Base-by-base conservation (phyloP, 2,797 vertebrate species). In the Cottoperca gobio region DNA sequence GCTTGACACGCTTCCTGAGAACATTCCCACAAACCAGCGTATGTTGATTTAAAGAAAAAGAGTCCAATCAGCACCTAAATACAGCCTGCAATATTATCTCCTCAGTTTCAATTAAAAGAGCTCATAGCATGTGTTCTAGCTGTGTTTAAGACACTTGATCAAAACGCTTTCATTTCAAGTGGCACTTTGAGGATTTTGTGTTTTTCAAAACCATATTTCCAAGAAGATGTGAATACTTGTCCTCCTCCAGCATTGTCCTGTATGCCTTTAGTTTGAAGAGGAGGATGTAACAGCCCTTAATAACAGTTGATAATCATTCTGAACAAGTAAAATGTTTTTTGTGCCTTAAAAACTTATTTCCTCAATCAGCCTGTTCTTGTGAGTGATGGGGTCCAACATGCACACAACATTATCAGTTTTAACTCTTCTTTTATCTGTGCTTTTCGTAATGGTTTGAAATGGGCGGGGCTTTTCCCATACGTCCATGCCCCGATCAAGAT, bases 121-220 rank as follows among this genome's bases (percentile, higher is more conserved):
- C 0, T 33, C 46, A 33, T 8, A 8, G 31, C 31, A 33, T n/a
- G n/a, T n/a, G n/a, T n/a, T n/a, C 63, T 8, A 6, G 42, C 7
- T 2, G 35, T 52, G 66, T 16, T 1, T n/a, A 60, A 52, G 31
- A 76, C 70, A 58, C 77, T 73, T 7, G 2, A 75, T 49, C 33
- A 33, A 43, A 8, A 64, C 12, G 48, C 43, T 52, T 75, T 62
- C 19, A 62, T 43, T 59, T 42, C n/a, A 76, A 66, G 77, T 37
- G 33, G 26, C 74, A 67, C 74, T 69, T 46, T 52, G 37, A 45
- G 73, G 17, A 17, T 81, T 78, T 71, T 79, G 53, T 39, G 37
- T 60, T 57, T 63, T 65, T 62, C 6, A 43, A 58, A 68, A 26
- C 48, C 28, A 1, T 35, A 61, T 73, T 69, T 55, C 46, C 24